Percentiles rank a stretch among this genome's conserved stretches.
phyloP scores from a whole-genome alignment of 37 sponge, comb jelly and placozoan species.

The Ephydatia muelleri region DNA sequence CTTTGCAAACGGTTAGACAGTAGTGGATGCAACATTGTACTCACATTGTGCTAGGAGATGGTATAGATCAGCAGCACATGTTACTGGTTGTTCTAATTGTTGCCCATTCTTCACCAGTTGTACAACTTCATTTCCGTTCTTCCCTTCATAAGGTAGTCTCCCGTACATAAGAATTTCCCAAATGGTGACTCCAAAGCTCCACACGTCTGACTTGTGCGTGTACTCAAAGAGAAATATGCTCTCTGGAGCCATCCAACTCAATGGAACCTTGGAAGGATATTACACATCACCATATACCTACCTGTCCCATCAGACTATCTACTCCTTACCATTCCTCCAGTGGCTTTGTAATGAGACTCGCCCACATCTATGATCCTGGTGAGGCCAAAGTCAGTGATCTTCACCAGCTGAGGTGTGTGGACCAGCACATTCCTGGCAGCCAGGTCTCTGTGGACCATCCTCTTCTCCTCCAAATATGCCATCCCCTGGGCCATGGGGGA shows the following conservation, averaged over 20 bases:
- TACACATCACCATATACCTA: background rate
- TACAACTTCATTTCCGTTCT: slow-evolving; percentile 53
- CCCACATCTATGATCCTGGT: slow-evolving; percentile 81
- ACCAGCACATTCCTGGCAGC: slow-evolving; percentile 94
- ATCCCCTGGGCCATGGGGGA: slow-evolving; percentile 68
- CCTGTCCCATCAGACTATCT: background rate
- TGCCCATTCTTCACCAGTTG: slow-evolving; percentile 51
- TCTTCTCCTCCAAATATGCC: slow-evolving; percentile 85
- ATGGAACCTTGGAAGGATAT: slow-evolving; percentile 52
- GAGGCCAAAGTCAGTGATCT: slow-evolving; percentile 96
- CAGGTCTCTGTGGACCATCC: slow-evolving; percentile 88
- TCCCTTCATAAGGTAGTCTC: slow-evolving; percentile 53
- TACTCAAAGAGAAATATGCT: slow-evolving; percentile 59
- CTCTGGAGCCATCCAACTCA: slow-evolving; percentile 92
- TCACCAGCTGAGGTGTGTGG: slow-evolving; percentile 71
- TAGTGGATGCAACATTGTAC: too few species aligned
- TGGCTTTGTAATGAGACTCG: slow-evolving; percentile 67
- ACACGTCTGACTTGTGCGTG: slow-evolving; percentile 91
- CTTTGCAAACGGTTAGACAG: background rate
- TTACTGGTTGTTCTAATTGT: slow-evolving; percentile 68
- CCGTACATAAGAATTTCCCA: slow-evolving; percentile 94
- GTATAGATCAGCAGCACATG: slow-evolving; percentile 74
- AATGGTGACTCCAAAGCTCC: slow-evolving; percentile 89
- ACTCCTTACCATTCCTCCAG: slow-evolving; percentile 62
- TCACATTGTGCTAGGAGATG: slow-evolving; percentile 66